Conservation (phyloP, 35 echinoderm and acorn worm species). For the Chiridota heheva region DNA sequence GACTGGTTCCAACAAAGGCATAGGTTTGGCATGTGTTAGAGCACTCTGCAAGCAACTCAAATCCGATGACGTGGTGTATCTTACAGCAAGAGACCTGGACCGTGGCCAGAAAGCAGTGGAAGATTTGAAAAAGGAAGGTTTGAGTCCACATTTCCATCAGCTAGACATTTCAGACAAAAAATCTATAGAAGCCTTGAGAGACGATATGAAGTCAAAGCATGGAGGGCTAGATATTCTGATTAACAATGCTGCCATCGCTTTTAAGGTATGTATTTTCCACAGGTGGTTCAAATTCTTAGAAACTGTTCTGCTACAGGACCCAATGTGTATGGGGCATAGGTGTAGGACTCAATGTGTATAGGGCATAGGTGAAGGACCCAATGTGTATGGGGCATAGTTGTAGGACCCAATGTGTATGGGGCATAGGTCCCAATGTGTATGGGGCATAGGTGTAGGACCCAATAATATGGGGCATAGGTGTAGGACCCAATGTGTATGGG, state of each 20-base stretch:
- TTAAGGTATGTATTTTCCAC: constrained; percentile 69
- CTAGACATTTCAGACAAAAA: constrained; percentile 46
- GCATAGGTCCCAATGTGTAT: too few relatives aligned
- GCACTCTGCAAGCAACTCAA: constrained; percentile 65
- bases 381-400: too few relatives aligned
- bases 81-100: constrained; percentile 63
- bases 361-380: too few relatives aligned
- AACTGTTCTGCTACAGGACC: too few relatives aligned
- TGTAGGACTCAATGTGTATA: too few relatives aligned
- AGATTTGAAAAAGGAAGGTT: constrained; percentile 59
- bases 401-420: too few relatives aligned
- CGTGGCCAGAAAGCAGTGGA: constrained; percentile 61
- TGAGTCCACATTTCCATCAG: constrained; percentile 64
- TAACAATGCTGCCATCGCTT: constrained; percentile 78
- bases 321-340: too few relatives aligned
- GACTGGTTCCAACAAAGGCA: constrained; percentile 65
- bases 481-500: too few relatives aligned
- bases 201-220: constrained; percentile 48
- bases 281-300: too few relatives aligned
- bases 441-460: too few relatives aligned
- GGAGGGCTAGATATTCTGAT: constrained; percentile 74
- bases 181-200: constrained; percentile 47
- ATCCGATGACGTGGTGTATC: constrained; percentile 54
- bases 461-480: too few relatives aligned
- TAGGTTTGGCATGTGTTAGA: constrained; percentile 67